Conservation (phyloP, 2,113 vertebrate genomes). For the Paradoxurus hermaphroditus region DNA sequence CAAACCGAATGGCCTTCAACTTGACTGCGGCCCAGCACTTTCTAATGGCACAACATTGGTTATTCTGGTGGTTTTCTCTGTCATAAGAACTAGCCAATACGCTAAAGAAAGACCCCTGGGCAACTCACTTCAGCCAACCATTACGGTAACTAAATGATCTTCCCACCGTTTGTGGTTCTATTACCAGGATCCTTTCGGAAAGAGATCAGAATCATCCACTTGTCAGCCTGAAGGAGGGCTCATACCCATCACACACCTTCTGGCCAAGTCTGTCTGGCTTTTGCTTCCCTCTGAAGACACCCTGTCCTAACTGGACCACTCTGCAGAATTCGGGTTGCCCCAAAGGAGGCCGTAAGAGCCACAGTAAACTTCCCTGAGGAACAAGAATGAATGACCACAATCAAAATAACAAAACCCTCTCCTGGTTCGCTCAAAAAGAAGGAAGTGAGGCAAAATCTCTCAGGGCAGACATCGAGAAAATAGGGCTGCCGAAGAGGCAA, state of each 20-base stretch:
- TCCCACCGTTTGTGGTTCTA: not conserved
- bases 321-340: not conserved
- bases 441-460: not conserved
- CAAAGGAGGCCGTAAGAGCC: not conserved
- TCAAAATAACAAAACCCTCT: not conserved
- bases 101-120: not conserved
- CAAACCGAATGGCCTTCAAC: not conserved
- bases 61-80: not conserved
- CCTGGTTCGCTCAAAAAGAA: not conserved
- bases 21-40: rapidly evolving
- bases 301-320: not conserved
- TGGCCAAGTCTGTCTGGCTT: not conserved
- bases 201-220: not conserved
- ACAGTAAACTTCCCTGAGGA: not conserved
- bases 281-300: not conserved
- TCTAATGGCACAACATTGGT: rapidly evolving
- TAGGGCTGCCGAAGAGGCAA: not conserved
- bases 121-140: not conserved
- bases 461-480: not conserved
- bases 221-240: not conserved
- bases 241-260: not conserved
- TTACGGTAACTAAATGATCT: not conserved
- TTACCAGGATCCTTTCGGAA: not conserved
- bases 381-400: not conserved
- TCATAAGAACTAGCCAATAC: not conserved